Percentiles rank a stretch among this genome's conserved stretches.
These are phyloP conservation scores for Chiloscyllium plagiosum DNA, from an alignment of 2,113 vertebrate species.

Conservation along the genomic window DNA sequence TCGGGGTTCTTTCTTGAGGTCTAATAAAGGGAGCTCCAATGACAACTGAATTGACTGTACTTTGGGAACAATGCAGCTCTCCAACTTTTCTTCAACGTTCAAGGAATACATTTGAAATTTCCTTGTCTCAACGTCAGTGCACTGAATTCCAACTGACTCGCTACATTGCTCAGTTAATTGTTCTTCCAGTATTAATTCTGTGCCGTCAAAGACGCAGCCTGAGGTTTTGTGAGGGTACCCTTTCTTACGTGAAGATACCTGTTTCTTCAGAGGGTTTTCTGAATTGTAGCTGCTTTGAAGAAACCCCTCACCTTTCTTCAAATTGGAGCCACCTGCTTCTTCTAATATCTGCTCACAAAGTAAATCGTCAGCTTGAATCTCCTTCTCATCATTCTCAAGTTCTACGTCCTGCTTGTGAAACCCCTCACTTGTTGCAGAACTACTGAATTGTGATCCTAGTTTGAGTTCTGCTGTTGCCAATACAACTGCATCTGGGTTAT, in stretches of 20 bases:
- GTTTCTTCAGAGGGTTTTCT: background rate
- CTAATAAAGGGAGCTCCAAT: background rate
- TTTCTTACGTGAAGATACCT: background rate
- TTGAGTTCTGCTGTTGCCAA: background rate
- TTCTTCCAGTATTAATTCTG: background rate
- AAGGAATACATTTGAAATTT: constrained; percentile 3
- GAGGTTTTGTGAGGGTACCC: background rate
- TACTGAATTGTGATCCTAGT: background rate
- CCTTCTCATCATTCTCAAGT: background rate
- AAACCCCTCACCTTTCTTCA: background rate
- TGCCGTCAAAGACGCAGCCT: constrained; percentile 8
- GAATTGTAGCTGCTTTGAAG: background rate
- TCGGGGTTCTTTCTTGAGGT: background rate
- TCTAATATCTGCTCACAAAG: background rate
- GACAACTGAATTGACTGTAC: constrained; percentile 1
- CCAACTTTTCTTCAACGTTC: constrained; percentile 14
- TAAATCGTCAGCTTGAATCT: background rate
- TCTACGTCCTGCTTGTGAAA: background rate
- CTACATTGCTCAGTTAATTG: background rate
- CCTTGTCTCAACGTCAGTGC: background rate
- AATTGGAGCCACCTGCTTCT: background rate
- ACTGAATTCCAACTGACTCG: background rate
- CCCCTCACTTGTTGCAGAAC: background rate
- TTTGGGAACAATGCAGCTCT: constrained; percentile 27
- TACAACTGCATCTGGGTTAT: background rate